These are phyloP conservation scores for Drosophila antonietae DNA, from an alignment of 2,888 invertebrate species.

Conservation along the genomic window DNA sequence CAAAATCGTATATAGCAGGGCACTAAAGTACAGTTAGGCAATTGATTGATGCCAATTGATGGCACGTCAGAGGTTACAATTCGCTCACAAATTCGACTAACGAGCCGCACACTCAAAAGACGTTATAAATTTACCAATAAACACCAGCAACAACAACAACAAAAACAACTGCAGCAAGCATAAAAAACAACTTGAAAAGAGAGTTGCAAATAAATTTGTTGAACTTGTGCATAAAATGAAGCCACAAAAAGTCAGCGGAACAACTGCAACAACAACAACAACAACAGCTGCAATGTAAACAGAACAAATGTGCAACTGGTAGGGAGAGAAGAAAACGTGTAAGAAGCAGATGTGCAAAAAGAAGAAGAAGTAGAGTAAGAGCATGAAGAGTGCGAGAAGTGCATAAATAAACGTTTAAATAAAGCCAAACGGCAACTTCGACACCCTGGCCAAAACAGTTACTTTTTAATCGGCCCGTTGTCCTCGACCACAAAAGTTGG, in stretches of 20 bases:
- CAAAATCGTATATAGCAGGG: conserved; percentile 11
- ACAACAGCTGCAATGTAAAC: conserved; percentile 54
- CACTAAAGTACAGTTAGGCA: conserved; percentile 46
- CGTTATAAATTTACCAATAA: conserved; percentile 75
- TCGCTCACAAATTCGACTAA: conserved; percentile 65
- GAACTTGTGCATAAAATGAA: conserved; percentile 64
- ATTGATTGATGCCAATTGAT: conserved; percentile 74
- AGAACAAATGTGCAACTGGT: conserved; percentile 38
- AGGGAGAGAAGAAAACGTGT: conserved; percentile 12
- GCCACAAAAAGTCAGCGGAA: conserved; percentile 47
- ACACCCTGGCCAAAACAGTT: conserved; percentile 69
- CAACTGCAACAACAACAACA: conserved; percentile 24
- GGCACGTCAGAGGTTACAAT: conserved; percentile 49
- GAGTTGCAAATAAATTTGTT: conserved; percentile 70
- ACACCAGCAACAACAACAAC: conserved; percentile 38
- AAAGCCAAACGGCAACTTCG: conserved; percentile 67
- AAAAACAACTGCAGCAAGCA: conserved; percentile 10
- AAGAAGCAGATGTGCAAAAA: not conserved
- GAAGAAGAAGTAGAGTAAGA: not conserved
- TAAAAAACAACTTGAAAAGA: conserved; percentile 30
- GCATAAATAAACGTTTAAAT: conserved; percentile 76
- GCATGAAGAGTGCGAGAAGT: conserved; percentile 37
- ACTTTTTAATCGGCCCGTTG: conserved; percentile 73
- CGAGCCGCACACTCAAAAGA: conserved; percentile 51
- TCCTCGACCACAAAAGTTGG: conserved; percentile 26